These are phyloP conservation scores for Drosophila atripex DNA, from an alignment of 2,888 invertebrate genomes.

Conservation along the genomic window DNA sequence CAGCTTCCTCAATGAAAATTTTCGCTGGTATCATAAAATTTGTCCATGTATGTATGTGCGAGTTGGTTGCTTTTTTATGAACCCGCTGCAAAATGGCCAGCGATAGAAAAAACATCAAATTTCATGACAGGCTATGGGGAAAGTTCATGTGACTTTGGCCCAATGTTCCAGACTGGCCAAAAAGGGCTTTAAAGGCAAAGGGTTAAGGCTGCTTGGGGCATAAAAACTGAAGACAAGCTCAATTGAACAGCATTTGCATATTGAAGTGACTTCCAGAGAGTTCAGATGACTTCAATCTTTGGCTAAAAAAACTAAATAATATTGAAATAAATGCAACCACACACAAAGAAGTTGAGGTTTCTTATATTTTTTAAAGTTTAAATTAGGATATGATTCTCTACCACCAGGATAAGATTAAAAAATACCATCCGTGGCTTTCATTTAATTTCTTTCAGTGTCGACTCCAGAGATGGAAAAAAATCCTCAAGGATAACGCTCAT, in stretches of 20 bases:
- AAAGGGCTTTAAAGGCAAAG: slow-evolving; percentile 54
- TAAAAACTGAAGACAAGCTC: slow-evolving; percentile 69
- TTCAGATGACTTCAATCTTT: slow-evolving; percentile 33
- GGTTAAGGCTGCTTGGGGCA: slow-evolving; percentile 40
- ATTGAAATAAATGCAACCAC: neutral
- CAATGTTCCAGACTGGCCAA: slow-evolving; percentile 17
- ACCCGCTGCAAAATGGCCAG: slow-evolving; percentile 71
- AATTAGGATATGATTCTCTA: neutral
- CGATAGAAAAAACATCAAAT: slow-evolving; percentile 72
- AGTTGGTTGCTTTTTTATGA: slow-evolving; percentile 57
- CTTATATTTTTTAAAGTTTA: neutral
- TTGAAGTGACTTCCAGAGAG: slow-evolving; percentile 63
- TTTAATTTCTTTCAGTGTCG: slow-evolving; percentile 7
- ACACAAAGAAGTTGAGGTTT: neutral
- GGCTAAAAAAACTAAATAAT: neutral
- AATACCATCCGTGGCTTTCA: neutral
- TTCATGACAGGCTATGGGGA: slow-evolving; percentile 55
- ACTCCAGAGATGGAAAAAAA: slow-evolving; percentile 27
- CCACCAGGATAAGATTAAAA: neutral
- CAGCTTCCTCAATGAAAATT: slow-evolving; percentile 43
- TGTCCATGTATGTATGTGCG: neutral
- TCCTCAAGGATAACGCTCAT: slow-evolving; percentile 71
- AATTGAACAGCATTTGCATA: slow-evolving; percentile 76
- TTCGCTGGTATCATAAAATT: slow-evolving; percentile 69
- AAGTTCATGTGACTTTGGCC: slow-evolving; percentile 43